These are phyloP conservation scores for Belonocnema kinseyi DNA, from an alignment of 1,140 invertebrate genomes.

Conservation along the genomic window DNA sequence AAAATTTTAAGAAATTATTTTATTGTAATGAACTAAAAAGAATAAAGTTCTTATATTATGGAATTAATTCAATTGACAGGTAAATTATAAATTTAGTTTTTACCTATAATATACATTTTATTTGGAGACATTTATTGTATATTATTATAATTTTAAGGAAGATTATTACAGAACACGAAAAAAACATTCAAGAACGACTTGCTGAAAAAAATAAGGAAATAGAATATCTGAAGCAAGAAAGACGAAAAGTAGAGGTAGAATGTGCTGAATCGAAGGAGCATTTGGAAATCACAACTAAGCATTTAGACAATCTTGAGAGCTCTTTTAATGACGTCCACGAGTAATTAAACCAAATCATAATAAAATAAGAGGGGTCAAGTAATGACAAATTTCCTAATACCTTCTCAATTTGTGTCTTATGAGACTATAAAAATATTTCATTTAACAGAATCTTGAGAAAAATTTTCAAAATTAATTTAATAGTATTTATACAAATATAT, in stretches of 20 bases:
- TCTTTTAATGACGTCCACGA: conserved; percentile 47
- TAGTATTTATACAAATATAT: too few species aligned
- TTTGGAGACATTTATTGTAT: too few species aligned
- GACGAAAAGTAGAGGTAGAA: conserved; percentile 25
- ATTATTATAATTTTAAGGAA: conserved; percentile 33
- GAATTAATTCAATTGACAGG: too few species aligned
- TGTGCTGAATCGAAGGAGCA: conserved; percentile 32
- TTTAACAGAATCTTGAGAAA: too few species aligned
- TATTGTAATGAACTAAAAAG: too few species aligned
- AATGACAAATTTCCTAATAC: too few species aligned
- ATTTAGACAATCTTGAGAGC: conserved; percentile 42
- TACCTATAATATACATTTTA: too few species aligned
- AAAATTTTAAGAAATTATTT: too few species aligned
- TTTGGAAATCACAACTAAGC: conserved; percentile 39
- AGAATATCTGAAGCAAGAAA: conserved; percentile 42
- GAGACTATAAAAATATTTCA: neutral
- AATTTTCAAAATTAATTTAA: too few species aligned
- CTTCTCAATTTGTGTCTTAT: neutral
- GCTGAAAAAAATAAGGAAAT: conserved; percentile 43
- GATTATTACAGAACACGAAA: conserved; percentile 47
- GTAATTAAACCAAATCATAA: conserved; percentile 34
- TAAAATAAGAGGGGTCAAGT: too few species aligned
- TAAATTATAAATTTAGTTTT: too few species aligned
- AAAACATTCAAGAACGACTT: conserved; percentile 42
- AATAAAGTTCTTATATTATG: too few species aligned